phyloP scores from a whole-genome alignment of 1,140 invertebrate genomes.

The Drosophila paulistorum region DNA sequence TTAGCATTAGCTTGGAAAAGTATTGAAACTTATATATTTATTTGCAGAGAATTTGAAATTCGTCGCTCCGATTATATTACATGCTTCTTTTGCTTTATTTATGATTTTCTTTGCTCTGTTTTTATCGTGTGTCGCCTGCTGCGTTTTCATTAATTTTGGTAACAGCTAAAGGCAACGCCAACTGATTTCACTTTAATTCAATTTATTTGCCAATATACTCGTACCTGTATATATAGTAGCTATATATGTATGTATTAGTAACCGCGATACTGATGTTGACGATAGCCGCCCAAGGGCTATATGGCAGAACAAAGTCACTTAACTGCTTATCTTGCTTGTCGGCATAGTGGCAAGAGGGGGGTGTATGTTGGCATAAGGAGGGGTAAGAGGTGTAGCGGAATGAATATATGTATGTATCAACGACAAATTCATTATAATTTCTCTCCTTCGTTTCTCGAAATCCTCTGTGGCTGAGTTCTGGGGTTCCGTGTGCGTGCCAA shows the following conservation, averaged over 20 bases:
- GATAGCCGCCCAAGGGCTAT: conserved; percentile 42
- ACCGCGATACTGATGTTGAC: conserved; percentile 38
- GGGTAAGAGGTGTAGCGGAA: conserved; percentile 22
- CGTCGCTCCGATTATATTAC: neutral
- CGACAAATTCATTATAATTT: conserved; percentile 80
- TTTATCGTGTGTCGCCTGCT: conserved; percentile 35
- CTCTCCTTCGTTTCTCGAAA: conserved; percentile 11
- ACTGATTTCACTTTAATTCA: conserved; percentile 79
- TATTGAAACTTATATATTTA: neutral
- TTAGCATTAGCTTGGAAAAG: no score
- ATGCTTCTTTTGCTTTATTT: neutral
- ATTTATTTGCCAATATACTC: conserved; percentile 66
- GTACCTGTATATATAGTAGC: conserved; percentile 58
- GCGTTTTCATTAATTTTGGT: conserved; percentile 72
- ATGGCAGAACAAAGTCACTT: conserved; percentile 62
- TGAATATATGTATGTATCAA: conserved; percentile 57
- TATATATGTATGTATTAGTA: conserved; percentile 2
- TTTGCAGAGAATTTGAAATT: neutral
- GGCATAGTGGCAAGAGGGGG: neutral
- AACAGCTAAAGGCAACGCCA: conserved; percentile 53
- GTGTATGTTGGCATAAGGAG: neutral
- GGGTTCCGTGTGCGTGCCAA: conserved; percentile 68
- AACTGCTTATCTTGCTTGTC: conserved; percentile 66
- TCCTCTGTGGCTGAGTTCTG: conserved; percentile 41
- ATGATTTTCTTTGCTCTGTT: neutral